Evolutionary conservation across 2,888 invertebrate genomes (phyloP), one percentile per base, ranked within the genome.

Genomic region (Eudasyphora cyanicolor): DNA sequence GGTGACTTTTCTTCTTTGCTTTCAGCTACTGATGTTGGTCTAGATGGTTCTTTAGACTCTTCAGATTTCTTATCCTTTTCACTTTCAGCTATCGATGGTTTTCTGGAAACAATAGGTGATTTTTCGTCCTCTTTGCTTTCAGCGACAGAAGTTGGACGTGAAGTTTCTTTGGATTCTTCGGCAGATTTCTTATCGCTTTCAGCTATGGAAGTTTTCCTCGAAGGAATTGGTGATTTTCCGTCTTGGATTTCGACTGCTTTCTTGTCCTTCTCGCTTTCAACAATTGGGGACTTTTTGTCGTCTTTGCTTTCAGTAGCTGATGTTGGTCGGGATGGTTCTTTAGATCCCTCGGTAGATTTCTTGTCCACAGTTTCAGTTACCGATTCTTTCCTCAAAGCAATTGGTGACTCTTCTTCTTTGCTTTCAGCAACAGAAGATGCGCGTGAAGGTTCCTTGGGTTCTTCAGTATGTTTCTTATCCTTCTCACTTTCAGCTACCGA

Each of bases 281-380:
- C 67, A n/a, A 78, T 70, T 64, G 82, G 83, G 6, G 80, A 82
- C 75, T 84, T 82, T 0, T 77, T 82, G 24, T 35, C 67, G 1
- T 85, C 85, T 6, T 78, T 67, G 10, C 84, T 86, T 0, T 17
- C 84, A 6, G 45, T 77, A 0, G 70, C 80, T 0, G 82, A 69
- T 5, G 85, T 79, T 1, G 89, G 89, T 38, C 89, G 90, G 0
- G 91, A 89, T n/a, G 88, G 88, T 19, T 88, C 90, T 42, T 64
- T 62, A 77, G 24, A 70, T 73, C 38, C 49, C 4, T 49, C 12
- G 0, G 76, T 49, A 7, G 57, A 8, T 24, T 14, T 24, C n/a
- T 82, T 82, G 0, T 35, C 76, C 0, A 35, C 69, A 21, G 76
- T 75, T 2, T 80, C 79, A n/a, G 42, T 64, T 2, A 54, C 77